These are phyloP conservation scores for Clistopyga incitator DNA, from an alignment of 2,888 invertebrate species.

Conservation along the genomic window DNA sequence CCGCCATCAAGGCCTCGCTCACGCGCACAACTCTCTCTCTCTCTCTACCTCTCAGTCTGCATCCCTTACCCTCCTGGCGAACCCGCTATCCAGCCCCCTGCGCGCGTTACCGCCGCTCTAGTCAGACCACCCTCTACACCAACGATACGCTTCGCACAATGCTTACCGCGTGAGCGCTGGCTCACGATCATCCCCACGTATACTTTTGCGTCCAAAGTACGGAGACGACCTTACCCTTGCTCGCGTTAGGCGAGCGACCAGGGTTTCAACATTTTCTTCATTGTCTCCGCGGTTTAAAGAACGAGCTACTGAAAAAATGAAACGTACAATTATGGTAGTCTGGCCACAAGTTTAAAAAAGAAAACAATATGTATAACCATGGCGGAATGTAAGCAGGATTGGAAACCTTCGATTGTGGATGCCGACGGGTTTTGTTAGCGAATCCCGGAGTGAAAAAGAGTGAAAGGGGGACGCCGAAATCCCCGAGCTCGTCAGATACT, in stretches of 20 bases:
- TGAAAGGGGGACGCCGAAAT: constrained; percentile 15
- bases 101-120: constrained; percentile 52
- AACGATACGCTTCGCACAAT: constrained; percentile 59
- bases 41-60: constrained; percentile 63
- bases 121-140: constrained; percentile 62
- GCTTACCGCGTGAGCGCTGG: constrained; percentile 49
- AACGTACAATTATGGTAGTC: background rate
- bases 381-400: background rate
- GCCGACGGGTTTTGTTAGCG: constrained; percentile 7
- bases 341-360: background rate
- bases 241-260: background rate
- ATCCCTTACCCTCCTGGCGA: constrained; percentile 47
- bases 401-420: constrained; percentile 8
- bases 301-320: background rate
- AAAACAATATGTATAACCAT: background rate
- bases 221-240: constrained; percentile 39
- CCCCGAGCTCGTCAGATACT: constrained; percentile 34
- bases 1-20: constrained; percentile 72
- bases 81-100: constrained; percentile 52
- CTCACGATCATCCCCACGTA: constrained; percentile 53
- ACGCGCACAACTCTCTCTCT: constrained; percentile 35
- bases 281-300: constrained; percentile 18
- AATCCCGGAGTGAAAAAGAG: constrained; percentile 17
- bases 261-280: constrained; percentile 13
- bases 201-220: constrained; percentile 17